Evolutionary conservation across 2,113 vertebrate species (phyloP).

Genomic region (human (Homo sapiens)): GRCh38 chr5:77719001-77719500

Average conservation of each 20-base stretch:
- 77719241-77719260: background rate
- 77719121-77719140: background rate
- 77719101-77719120: background rate
- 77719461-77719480: background rate
- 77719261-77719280: background rate
- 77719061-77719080: background rate
- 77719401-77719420: background rate
- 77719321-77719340: constrained; percentile 25
- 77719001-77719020: background rate
- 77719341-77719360: constrained; percentile 30
- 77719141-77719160: background rate
- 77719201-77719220: background rate
- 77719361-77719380: constrained; percentile 23
- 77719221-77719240: background rate
- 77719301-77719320: constrained; percentile 33
- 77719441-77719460: background rate
- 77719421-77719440: background rate
- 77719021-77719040: background rate
- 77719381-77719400: constrained; percentile 21
- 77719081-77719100: background rate
- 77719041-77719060: background rate
- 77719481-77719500: constrained; percentile 55
- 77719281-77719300: background rate
- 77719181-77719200: constrained; percentile 24
- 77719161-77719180: constrained; percentile 24